Conservation (phyloP, 2,797 vertebrate species). For the Propithecus perrieri region DNA sequence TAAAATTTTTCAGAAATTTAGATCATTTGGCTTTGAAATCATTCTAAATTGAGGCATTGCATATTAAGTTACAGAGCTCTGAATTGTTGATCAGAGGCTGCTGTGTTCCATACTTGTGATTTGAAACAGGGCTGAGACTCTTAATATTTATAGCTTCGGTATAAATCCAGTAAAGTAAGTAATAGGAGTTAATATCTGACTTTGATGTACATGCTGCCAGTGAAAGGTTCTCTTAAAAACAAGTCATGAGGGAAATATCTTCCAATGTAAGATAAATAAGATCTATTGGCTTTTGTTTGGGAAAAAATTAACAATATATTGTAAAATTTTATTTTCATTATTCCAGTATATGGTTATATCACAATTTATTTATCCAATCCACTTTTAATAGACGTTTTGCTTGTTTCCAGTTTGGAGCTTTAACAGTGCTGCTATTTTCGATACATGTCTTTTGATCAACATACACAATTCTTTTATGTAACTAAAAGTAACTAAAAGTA, state of each 20-base stretch:
- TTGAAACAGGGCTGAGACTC: neutral
- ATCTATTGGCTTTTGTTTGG: neutral
- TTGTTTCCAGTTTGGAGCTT: neutral
- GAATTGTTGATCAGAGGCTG: neutral
- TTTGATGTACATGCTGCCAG: neutral
- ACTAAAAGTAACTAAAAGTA: neutral
- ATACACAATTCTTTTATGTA: neutral
- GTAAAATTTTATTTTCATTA: neutral
- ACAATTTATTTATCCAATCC: neutral
- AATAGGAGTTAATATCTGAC: neutral
- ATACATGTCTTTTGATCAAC: neutral
- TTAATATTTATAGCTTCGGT: neutral
- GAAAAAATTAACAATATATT: neutral
- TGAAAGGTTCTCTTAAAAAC: neutral
- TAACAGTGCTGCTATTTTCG: neutral
- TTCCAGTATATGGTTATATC: neutral
- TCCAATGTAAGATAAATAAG: neutral
- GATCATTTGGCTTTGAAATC: slow-evolving; percentile 13
- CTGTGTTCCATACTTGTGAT: neutral
- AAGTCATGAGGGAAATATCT: neutral
- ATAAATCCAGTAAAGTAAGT: neutral
- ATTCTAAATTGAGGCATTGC: neutral
- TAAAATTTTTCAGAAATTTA: neutral
- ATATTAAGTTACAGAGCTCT: neutral
- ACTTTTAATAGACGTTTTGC: neutral